These are phyloP conservation scores for Epinotia ramella DNA, from an alignment of 2,888 invertebrate species.

Conservation along the genomic window DNA sequence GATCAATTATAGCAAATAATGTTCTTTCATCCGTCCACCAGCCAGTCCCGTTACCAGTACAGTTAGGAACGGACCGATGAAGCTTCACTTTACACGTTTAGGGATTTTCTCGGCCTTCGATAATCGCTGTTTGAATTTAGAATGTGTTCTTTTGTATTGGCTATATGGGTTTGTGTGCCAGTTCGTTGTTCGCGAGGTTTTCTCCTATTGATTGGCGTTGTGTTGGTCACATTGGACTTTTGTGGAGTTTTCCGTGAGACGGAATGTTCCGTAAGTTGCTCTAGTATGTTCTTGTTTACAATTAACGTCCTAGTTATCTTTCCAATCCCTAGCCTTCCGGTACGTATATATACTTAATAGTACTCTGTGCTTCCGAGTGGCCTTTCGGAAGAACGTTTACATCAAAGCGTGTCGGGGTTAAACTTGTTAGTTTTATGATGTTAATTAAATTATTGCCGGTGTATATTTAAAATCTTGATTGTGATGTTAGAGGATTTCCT, in stretches of 20 bases:
- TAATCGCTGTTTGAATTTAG: slow-evolving; percentile 51
- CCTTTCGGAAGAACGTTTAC: slow-evolving; percentile 10
- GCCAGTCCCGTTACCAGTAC: slow-evolving; percentile 36
- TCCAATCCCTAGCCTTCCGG: slow-evolving; percentile 23
- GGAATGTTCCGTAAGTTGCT: neutral
- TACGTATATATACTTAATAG: too few species aligned
- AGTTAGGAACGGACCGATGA: slow-evolving; percentile 36
- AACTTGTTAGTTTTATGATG: slow-evolving; percentile 23
- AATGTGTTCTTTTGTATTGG: slow-evolving; percentile 57
- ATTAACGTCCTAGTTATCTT: slow-evolving; percentile 19
- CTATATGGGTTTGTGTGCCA: slow-evolving; percentile 59
- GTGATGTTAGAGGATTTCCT: slow-evolving; percentile 33
- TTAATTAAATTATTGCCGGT: slow-evolving; percentile 27
- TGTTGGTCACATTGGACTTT: slow-evolving; percentile 15
- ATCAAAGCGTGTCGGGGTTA: slow-evolving; percentile 25
- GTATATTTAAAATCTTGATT: slow-evolving; percentile 23
- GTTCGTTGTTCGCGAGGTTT: slow-evolving; percentile 4
- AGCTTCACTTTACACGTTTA: slow-evolving; percentile 41
- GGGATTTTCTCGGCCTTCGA: slow-evolving; percentile 53
- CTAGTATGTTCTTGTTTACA: slow-evolving; percentile 16
- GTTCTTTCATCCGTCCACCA: slow-evolving; percentile 29
- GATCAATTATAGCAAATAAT: slow-evolving; percentile 30
- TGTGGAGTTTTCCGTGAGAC: neutral
- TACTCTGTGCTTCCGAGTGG: neutral
- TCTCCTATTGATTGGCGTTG: slow-evolving; percentile 30